Base-by-base conservation (phyloP, 2,888 invertebrate species). In the Dichetophora obliterata region DNA sequence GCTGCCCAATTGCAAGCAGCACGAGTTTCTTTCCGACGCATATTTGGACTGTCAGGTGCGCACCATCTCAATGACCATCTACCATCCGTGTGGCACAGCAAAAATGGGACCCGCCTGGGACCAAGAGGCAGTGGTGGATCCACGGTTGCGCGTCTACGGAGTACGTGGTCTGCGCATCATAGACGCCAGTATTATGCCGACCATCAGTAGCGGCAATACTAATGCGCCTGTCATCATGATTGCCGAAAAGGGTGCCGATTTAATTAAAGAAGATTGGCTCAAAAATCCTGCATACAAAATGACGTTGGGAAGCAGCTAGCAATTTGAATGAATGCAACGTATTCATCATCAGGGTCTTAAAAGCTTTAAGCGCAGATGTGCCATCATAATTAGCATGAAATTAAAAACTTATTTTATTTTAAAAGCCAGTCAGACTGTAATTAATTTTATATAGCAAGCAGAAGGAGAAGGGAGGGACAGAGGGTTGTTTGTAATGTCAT, bases 151-250 rank as follows among this genome's bases (percentile, higher is more conserved):
- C 65, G 95, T 96, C 0, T 93, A 95, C 82, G 96, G 96, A 1
- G 90, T 97, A 0, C 90, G 92, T 74, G 94, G 95, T 14, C 90
- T 97, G 34, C 91, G 96, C 80, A 95, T 96, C 22, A 93, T 96
- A 82, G 96, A 96, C 85, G 96, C 95, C 43, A 95, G 95, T 83
- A 93, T 96, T 82, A 96, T 96, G 95, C 96, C 96, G 0, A 94
- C 94, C 1, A 95, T 96, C 82, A 94, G 93, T 37, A 95, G 96
- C 84, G 96, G 96, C 8, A 96, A 97, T 85, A 96, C 96, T 0
- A 96, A 96, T 87, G 97, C 96, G 0, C 96, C 96, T 0, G 93
- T 94, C n/a, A 95, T 96, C 70, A 96, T 96, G 96, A 95, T 96
- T 43, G 96, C 93, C 0, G 96, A 97, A 85, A 96, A 96, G 86